Evolutionary conservation across 2,888 invertebrate genomes (phyloP).

Genomic region (Lepidocyrtinus sp.): DNA sequence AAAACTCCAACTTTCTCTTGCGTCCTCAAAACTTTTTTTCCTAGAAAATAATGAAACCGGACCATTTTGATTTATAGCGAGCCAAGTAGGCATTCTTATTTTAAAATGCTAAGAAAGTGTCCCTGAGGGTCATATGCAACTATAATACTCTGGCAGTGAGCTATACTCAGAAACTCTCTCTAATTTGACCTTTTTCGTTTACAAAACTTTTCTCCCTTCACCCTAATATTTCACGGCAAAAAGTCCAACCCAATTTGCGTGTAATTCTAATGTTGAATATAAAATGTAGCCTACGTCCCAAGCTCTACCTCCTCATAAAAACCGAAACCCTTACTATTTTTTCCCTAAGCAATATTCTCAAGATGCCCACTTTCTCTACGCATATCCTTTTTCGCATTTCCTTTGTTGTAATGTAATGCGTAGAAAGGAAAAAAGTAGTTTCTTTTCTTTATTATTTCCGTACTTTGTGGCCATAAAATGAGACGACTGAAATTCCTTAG

Average conservation of each 20-base stretch:
- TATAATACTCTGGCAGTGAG: too few relatives aligned
- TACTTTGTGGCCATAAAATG: too few relatives aligned
- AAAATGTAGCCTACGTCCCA: slow-evolving; percentile 27
- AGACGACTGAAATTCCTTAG: too few relatives aligned
- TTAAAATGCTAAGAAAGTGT: slow-evolving; percentile 24
- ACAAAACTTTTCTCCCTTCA: slow-evolving; percentile 14
- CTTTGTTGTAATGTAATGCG: not conserved
- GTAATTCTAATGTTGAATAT: slow-evolving; percentile 45
- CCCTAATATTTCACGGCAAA: slow-evolving; percentile 27
- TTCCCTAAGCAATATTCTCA: too few relatives aligned
- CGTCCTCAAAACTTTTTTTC: not conserved
- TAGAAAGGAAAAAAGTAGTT: not conserved
- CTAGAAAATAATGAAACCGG: slow-evolving; percentile 14
- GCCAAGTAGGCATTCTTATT: not conserved
- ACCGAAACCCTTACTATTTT: not conserved
- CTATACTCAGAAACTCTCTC: too few relatives aligned
- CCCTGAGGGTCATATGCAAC: slow-evolving; percentile 36
- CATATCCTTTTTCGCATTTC: slow-evolving; percentile 3
- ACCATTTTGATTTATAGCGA: slow-evolving; percentile 42
- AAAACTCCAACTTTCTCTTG: not conserved
- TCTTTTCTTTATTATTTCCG: not conserved
- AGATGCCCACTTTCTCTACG: slow-evolving; percentile 9
- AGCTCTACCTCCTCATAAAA: slow-evolving; percentile 15
- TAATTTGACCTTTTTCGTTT: too few relatives aligned
- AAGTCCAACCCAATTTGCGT: slow-evolving; percentile 39